Evolutionary conservation across 2,888 invertebrate species (phyloP).

Genomic region (Eristalis arbustorum): DNA sequence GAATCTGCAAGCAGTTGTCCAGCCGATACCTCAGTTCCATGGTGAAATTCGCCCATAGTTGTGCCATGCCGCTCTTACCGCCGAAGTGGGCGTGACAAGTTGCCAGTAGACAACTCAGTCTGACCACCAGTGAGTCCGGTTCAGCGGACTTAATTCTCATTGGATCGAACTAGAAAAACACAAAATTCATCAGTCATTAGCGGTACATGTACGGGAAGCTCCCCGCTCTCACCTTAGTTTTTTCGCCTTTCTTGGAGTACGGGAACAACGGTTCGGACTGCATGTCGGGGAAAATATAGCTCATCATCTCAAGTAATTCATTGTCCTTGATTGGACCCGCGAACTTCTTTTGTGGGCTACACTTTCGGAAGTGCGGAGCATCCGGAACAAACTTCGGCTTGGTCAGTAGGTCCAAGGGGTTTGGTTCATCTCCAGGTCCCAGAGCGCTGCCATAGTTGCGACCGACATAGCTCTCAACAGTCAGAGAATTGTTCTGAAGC

Average conservation of each 20-base stretch:
- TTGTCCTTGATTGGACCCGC: conserved; percentile 90
- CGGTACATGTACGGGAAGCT: neutral
- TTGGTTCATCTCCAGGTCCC: conserved; percentile 81
- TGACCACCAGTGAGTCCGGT: conserved; percentile 89
- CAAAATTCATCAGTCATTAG: neutral
- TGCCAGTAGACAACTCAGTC: conserved; percentile 88
- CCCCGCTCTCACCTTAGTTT: conserved; percentile 80
- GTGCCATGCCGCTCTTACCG: conserved; percentile 88
- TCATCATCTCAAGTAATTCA: conserved; percentile 87
- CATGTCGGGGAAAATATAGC: conserved; percentile 94
- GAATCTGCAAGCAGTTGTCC: conserved; percentile 89
- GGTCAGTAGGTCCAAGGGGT: conserved; percentile 86
- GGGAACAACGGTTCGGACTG: conserved; percentile 83
- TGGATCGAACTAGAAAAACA: conserved; percentile 81
- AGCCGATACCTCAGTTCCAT: conserved; percentile 94
- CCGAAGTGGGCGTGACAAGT: conserved; percentile 88
- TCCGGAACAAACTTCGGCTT: conserved; percentile 83
- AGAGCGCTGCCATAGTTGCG: conserved; percentile 80
- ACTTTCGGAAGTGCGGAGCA: conserved; percentile 37
- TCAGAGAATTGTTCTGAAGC: conserved; percentile 80
- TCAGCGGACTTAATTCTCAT: conserved; percentile 87
- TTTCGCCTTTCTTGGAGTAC: conserved; percentile 81
- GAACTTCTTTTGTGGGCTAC: conserved; percentile 80
- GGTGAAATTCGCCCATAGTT: conserved; percentile 96
- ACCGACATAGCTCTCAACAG: conserved; percentile 76